Evolutionary conservation across 2,113 vertebrate genomes (phyloP), one percentile per base, ranked within the genome.

Genomic region (Neogobius melanostomus): DNA sequence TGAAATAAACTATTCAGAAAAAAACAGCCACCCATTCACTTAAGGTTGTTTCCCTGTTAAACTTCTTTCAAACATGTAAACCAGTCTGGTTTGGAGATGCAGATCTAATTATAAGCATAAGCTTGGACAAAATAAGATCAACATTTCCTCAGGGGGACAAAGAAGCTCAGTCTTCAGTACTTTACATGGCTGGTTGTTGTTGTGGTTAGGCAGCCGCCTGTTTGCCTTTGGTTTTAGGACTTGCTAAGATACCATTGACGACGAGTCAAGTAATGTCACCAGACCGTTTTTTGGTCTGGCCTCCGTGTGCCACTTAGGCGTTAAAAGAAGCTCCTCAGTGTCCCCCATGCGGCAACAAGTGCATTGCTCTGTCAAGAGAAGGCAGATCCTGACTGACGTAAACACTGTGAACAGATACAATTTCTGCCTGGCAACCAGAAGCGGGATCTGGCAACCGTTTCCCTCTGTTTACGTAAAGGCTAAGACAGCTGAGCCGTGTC

Each of bases 391-490:
- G 87, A 74, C 85, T 80, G 88, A 91, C 79, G 76, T 85, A 65
- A 87, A 64, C 43, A 51, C 44, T 84, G 83, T 82, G 85, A 79
- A 88, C 87, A 90, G 93, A 91, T 87, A 93, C 92, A 93, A 94
- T 92, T 93, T 93, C 93, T 93, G 93, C 95, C 93, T 89, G 94
- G 94, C 93, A 95, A 94, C 59, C 93, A 47, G 70, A 85, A 62
- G 74, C 73, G 63, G 66, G 77, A 75, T 80, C 73, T 86, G 80
- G 79, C 81, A 81, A 75, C 85, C 83, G 83, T 71, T 42, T 70
- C 53, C 42, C 83, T 68, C 70, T 98, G 94, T 99, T 98, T 98
- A 93, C 95, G 92, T 89, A 97, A 96, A 92, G 94, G 95, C 97
- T 98, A 89, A 97, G 92, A 86, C 82, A 85, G 84, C 87, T 81